Evolutionary conservation across 2,797 vertebrate genomes (phyloP).

Genomic region (Clamator glandarius): DNA sequence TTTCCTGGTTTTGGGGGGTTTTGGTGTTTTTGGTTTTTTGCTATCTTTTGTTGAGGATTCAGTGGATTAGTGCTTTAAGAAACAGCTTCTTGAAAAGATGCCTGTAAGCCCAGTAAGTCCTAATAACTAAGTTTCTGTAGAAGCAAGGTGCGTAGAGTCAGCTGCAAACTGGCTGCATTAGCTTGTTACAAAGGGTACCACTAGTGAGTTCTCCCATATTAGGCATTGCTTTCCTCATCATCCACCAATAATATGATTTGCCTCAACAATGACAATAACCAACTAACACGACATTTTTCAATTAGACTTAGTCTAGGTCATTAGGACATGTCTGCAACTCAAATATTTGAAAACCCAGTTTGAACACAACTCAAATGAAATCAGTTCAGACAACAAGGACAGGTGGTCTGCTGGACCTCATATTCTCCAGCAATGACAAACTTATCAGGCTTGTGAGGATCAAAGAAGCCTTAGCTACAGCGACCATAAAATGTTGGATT

Average conservation of each 20-base stretch:
- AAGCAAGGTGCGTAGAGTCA: not conserved
- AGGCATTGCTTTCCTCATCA: not conserved
- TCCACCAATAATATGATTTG: not conserved
- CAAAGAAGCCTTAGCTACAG: not conserved
- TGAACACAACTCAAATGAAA: not conserved
- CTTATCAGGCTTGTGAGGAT: not conserved
- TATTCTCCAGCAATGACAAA: fast-evolving
- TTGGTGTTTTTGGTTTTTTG: no score
- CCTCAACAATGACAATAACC: not conserved
- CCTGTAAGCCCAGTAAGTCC: not conserved
- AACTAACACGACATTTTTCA: not conserved
- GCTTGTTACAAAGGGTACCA: not conserved
- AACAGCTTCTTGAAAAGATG: not conserved
- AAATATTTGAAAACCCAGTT: not conserved
- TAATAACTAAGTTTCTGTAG: not conserved
- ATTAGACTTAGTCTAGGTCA: not conserved
- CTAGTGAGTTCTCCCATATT: not conserved
- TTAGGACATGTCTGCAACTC: not conserved
- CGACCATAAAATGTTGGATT: not conserved
- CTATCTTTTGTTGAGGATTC: not conserved
- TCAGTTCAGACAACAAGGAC: not conserved
- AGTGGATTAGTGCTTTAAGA: not conserved
- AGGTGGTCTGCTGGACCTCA: not conserved
- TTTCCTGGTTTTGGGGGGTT: not conserved
- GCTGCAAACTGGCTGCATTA: not conserved